Base-by-base conservation (phyloP, 1,140 invertebrate genomes). In the Cyclina sinensis region DNA sequence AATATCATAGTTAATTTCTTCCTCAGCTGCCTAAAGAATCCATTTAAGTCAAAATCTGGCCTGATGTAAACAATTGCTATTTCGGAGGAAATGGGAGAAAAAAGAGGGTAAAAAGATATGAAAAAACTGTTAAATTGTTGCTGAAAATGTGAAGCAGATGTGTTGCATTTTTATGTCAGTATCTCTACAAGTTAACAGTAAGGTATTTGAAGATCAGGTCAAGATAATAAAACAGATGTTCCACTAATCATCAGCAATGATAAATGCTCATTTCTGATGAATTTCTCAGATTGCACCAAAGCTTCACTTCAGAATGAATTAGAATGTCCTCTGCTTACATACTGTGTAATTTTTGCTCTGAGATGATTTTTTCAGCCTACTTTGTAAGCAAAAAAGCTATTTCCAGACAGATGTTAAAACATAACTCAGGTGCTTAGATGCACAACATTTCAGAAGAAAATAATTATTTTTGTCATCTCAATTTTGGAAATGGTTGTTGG, bases 191-290 rank as follows among this genome's bases (percentile, higher is more conserved):
- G 73, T 48, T 48, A 27, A 76, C 46, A 51, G 32, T 39, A 35
- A 70, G 48, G 73, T 43, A 27, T 24, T 76, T 51, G 7, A 16
- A 73, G 73, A 76, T 70, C 39, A 30, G 16, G 73, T 14, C 14
- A 48, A 70, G 73, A 76, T 76, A 48, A 76, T 76, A 76, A 76
- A 76, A 76, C 73, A 76, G 73, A 76, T 76, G 73, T 76, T 76
- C 24, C 32, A 37, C 59, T 65, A 65, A 65, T 65, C 59, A 65
- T 30, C 24, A 65, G 27, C 24, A 11, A 65, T 70, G 65, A 37
- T 70, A 70, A 70, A 70, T 37, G 65, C 57, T 62, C 57, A 27
- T 62, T 62, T 35, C 32, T 35, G 65, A 70, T 70, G 65, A 35
- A 70, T 70, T 70, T 70, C 24, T 39, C 65, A 70, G 65, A 70